Base-by-base conservation (phyloP, 2,888 invertebrate genomes). In the Saturnia pavonia region DNA sequence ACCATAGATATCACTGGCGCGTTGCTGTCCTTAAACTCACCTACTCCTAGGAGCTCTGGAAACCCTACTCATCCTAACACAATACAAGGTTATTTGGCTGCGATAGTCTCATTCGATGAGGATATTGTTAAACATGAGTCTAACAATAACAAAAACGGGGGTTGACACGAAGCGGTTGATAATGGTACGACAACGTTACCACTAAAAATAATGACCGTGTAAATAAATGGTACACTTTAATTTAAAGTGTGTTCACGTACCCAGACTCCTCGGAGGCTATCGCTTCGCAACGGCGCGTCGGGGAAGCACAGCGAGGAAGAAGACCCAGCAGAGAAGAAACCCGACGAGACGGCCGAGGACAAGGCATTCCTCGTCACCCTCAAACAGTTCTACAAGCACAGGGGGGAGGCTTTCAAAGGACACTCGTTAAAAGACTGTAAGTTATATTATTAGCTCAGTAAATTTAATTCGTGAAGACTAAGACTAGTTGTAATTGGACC, bases 251-350 rank as follows among this genome's bases (percentile, higher is more conserved):
- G 12, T 27, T 27, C 1, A 9, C 14, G 12, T 60, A 57, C 76
- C 0, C 82, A 87, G 83, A 85, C 87, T 0, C 90, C 89, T 0
- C 88, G 93, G 0, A 87, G 94, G 0, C 83, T 91, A 0, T 91
- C 94, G 7, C 88, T 93, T 54, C 88, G 92, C 57, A 91, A 91
- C 80, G 89, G 91, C 51, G 83, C 80, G 0, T 74, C 82, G 0
- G 87, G 86, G 67, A 84, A 84, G 72, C 80, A 77, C 22, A 86
- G 87, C 69, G 87, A 84, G 7, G 88, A 87, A 4, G 84, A 85
- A 2, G 86, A 87, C 0, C 79, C 79, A 1, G 83, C 79, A 9
- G 75, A 75, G 63, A 81, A 71, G 73, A 69, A 71, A 68, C 74
- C 73, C 16, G 79, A 82, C n/a, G 80, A 82, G 25, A 74, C 73